phyloP scores from a whole-genome alignment of 2,888 invertebrate species.

The Eurois occulta region DNA sequence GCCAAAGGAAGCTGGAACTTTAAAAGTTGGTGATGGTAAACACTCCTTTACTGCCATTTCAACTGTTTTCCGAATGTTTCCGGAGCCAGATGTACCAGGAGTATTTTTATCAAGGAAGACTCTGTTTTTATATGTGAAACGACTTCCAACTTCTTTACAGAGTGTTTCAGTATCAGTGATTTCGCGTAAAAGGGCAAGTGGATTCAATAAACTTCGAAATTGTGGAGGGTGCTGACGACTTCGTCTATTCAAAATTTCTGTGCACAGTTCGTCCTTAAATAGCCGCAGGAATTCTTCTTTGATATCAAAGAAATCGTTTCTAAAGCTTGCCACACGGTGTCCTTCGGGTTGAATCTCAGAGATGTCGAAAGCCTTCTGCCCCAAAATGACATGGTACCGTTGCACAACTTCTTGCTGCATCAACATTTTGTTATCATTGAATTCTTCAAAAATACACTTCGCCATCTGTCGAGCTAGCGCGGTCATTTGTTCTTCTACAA shows the following conservation, averaged over 20 bases:
- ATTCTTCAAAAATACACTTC: constrained; percentile 25
- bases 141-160: constrained; percentile 2
- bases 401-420: constrained; percentile 47
- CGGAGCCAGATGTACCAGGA: neutral
- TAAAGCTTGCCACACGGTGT: constrained; percentile 40
- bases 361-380: constrained; percentile 37
- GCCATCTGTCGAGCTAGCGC: constrained; percentile 38
- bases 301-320: constrained; percentile 30
- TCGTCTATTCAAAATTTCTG: constrained; percentile 29
- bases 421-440: constrained; percentile 20
- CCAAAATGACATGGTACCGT: constrained; percentile 51
- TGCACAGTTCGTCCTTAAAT: constrained; percentile 36
- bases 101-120: constrained; percentile 19
- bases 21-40: constrained; percentile 31
- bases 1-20: constrained; percentile 54
- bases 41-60: constrained; percentile 15
- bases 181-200: neutral
- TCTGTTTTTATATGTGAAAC: constrained; percentile 20
- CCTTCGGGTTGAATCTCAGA: constrained; percentile 21
- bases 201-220: neutral
- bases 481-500: constrained; percentile 41
- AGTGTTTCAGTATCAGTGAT: neutral
- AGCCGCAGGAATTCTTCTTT: constrained; percentile 13
- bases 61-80: constrained; percentile 25
- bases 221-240: neutral